Conservation (phyloP, 2,113 vertebrate genomes). For the Maccullochella peelii region DNA sequence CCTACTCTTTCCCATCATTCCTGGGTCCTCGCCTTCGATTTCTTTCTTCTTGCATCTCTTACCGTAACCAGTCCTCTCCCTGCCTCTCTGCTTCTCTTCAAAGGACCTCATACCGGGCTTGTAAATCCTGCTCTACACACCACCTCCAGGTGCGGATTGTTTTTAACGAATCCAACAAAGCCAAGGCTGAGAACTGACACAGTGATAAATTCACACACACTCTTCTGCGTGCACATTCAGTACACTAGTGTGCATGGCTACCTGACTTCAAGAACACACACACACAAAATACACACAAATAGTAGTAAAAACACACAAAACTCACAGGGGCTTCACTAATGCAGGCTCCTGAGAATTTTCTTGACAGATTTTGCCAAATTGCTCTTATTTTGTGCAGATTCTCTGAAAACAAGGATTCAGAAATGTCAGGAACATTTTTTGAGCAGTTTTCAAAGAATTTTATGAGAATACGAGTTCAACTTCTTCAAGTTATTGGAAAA, state of each 20-base stretch:
- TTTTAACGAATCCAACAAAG: constrained; percentile 66
- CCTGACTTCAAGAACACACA: constrained; percentile 16
- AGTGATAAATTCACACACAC: constrained; percentile 51
- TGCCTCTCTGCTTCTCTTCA: constrained; percentile 62
- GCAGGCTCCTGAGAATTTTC: constrained; percentile 2
- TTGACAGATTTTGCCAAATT: constrained; percentile 27
- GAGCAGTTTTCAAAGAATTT: constrained; percentile 4
- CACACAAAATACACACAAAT: background rate
- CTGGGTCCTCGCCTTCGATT: constrained; percentile 53
- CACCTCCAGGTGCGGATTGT: constrained; percentile 69
- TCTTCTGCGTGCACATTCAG: too few species aligned
- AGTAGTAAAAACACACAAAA: constrained; percentile 7
- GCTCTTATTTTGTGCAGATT: background rate
- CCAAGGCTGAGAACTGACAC: constrained; percentile 59
- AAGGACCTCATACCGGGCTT: constrained; percentile 60
- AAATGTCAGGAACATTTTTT: background rate
- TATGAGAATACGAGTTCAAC: background rate
- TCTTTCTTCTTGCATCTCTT: constrained; percentile 57
- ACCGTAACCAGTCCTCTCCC: constrained; percentile 37
- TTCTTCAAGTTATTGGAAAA: background rate
- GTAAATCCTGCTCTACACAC: constrained; percentile 65
- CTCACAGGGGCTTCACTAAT: background rate
- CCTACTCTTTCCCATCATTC: constrained; percentile 28
- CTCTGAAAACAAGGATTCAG: background rate
- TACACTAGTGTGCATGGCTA: background rate